These are phyloP conservation scores for Brachyrhaphis roseni DNA, from an alignment of 2,797 vertebrate genomes.

Conservation along the genomic window DNA sequence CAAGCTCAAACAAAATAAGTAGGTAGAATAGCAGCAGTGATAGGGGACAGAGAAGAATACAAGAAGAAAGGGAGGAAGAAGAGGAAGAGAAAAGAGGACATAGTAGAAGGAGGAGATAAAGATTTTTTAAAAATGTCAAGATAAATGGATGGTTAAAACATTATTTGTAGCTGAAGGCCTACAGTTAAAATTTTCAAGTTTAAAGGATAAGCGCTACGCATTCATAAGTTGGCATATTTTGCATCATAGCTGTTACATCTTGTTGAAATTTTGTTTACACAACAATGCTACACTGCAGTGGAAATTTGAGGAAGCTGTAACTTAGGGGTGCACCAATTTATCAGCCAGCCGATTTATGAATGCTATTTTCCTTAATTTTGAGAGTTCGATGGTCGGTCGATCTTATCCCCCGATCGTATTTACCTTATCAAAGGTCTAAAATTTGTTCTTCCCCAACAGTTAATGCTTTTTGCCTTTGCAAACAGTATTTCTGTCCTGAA, in stretches of 20 bases:
- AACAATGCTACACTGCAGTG: background rate
- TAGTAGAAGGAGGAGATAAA: background rate
- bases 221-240: background rate
- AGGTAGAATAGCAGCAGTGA: no score
- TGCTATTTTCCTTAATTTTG: no score
- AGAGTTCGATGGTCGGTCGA: no score
- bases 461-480: background rate
- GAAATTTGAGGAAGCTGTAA: background rate
- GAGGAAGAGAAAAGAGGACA: background rate
- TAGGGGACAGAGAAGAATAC: background rate
- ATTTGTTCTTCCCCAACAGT: background rate
- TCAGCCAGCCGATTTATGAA: no score
- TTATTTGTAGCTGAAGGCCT: background rate
- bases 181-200: background rate
- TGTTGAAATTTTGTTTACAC: background rate
- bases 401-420: no score
- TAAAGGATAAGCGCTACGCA: no score
- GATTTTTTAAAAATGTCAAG: background rate
- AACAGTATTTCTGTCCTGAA: background rate
- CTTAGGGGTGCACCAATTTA: background rate
- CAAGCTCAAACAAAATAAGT: no score
- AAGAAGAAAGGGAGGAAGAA: background rate
- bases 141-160: background rate
- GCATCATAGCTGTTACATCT: background rate
- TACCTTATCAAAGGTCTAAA: no score